These are phyloP conservation scores for Amiota minor DNA, from an alignment of 2,888 invertebrate species.

Conservation along the genomic window DNA sequence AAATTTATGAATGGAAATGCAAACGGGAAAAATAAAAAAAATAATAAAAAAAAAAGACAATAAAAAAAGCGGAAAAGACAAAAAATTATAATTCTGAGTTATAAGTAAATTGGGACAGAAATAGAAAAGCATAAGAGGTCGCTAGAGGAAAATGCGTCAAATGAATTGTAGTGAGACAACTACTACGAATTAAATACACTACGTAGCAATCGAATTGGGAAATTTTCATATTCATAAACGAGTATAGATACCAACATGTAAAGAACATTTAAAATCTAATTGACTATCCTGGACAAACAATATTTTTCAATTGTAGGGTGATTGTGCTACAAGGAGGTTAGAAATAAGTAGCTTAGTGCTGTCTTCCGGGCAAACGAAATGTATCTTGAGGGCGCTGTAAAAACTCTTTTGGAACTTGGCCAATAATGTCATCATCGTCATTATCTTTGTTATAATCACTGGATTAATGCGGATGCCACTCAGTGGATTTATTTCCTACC, in stretches of 20 bases:
- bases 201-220: neutral
- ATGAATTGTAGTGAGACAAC: conserved; percentile 1
- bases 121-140: neutral
- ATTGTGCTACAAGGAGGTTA: no score
- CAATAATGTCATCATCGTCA: conserved; percentile 28
- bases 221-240: no score
- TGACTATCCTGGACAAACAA: conserved; percentile 20
- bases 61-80: conserved; percentile 4
- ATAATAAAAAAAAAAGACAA: neutral
- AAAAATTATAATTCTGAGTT: neutral
- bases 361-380: neutral
- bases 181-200: neutral
- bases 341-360: no score
- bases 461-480: conserved; percentile 22
- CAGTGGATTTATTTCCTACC: neutral
- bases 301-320: no score
- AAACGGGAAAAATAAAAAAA: conserved; percentile 30
- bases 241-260: conserved; percentile 1
- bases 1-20: conserved; percentile 58
- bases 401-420: conserved; percentile 20
- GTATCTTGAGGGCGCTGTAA: conserved; percentile 6
- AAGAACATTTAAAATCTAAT: conserved; percentile 44
- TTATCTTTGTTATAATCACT: conserved; percentile 28
- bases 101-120: neutral
- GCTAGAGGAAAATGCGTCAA: neutral